Percentiles rank a stretch among this genome's conserved stretches.
These are phyloP conservation scores for Perodicticus potto DNA, from an alignment of 2,797 vertebrate genomes.

Conservation along the genomic window DNA sequence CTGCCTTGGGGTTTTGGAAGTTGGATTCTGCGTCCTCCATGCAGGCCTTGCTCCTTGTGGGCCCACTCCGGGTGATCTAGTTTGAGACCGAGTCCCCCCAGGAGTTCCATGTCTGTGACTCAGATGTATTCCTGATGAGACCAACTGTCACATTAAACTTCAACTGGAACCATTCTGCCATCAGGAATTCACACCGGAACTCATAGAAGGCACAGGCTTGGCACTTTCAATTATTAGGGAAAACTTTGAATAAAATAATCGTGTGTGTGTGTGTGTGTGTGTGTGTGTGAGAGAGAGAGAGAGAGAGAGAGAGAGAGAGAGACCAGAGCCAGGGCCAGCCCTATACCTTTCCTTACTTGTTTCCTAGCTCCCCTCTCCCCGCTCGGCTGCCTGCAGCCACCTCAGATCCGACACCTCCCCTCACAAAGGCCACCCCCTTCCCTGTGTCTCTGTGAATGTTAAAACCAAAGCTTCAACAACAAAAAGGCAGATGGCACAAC, in stretches of 20 bases:
- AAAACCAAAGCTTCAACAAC: background rate
- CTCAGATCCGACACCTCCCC: background rate
- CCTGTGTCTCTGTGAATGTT: fast-evolving
- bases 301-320: too few species aligned
- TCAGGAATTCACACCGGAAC: too few species aligned
- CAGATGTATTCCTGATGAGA: background rate
- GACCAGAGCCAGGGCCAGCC: background rate
- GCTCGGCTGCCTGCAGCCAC: too few species aligned
- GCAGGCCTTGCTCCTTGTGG: background rate
- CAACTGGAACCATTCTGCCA: fast-evolving
- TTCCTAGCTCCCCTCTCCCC: background rate
- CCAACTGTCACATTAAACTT: background rate
- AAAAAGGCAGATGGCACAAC: background rate
- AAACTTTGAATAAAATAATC: too few species aligned
- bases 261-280: too few species aligned
- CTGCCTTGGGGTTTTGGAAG: background rate
- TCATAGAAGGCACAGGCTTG: background rate
- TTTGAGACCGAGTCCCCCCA: background rate
- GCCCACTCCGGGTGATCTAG: fast-evolving
- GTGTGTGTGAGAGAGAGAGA: too few species aligned
- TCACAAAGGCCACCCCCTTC: too few species aligned
- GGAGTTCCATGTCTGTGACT: too few species aligned
- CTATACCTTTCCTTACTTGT: background rate
- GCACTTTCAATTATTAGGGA: background rate
- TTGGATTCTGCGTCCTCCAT: fast-evolving